Base-by-base conservation (phyloP, 30 jellyfish, hydroid and myxozoan genomes). In the Euphysa ruthae region DNA sequence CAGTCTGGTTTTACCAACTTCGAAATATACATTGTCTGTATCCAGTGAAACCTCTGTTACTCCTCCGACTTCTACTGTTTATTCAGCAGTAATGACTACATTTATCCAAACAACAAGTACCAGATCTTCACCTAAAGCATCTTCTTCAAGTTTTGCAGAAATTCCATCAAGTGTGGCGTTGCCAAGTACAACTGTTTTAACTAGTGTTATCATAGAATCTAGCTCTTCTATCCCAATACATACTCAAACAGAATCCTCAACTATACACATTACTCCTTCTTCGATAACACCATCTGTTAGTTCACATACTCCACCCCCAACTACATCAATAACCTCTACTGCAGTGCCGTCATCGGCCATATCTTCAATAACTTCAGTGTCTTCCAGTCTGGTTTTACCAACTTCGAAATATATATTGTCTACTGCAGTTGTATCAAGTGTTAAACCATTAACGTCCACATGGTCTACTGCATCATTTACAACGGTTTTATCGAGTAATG, bases 31-130 rank as follows among this genome's bases (percentile, higher is more conserved):
- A 5, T 21, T 43, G 13, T 26, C 73, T 38, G 18, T 43, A 2
- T 15, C 78, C 22, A 34, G 66, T 0, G 60, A 46, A 46, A 46
- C 28, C 60, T 2, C 60, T 46, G 60, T 2, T 2, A 25, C 2
- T 4, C 60, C 60, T 46, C 60, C 80, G 28, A 49, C 83, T 34
- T 66, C 85, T 22, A 32, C 85, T 2, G 4, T 2, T 46, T n/a
- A 2, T 46, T n/a, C 60, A 2, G 6, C 60, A n/a, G 18, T 2
- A 25, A 2, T 29, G 6, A 46, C 60, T 8, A 10, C 60, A 8
- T 46, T 46, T 46, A 29, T 46, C 2, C 4, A 46, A 5, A 25
- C 60, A 5, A 46, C 60, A 2, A 46, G 28, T n/a, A n/a, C 60
- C 18, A 29, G 18, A 2, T 25, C 18, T 5, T 5, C 10, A 2